phyloP scores from a whole-genome alignment of 2,113 vertebrate species.

The Vimba vimba region DNA sequence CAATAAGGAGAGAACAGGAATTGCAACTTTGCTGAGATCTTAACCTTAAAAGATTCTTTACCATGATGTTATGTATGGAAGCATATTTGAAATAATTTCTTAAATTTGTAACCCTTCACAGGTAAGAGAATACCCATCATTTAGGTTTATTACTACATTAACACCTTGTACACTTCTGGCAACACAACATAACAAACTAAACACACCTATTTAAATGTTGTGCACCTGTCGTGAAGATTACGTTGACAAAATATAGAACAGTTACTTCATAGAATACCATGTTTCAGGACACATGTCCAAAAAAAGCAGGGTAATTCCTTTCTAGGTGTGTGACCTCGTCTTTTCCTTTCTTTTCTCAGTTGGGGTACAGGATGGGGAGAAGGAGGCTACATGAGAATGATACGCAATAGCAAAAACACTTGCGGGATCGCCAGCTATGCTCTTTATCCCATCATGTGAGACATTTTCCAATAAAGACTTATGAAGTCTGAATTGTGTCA shows the following conservation, averaged over 20 bases:
- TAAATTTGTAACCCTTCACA: no score
- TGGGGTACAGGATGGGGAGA: conserved; percentile 80
- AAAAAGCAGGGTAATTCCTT: background rate
- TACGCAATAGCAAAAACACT: conserved; percentile 70
- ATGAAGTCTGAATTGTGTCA: background rate
- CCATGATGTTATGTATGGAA: no score
- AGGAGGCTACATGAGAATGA: conserved; percentile 76
- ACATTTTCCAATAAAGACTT: conserved; percentile 25
- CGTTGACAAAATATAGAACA: background rate
- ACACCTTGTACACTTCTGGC: background rate
- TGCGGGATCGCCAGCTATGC: conserved; percentile 80
- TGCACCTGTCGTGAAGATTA: background rate
- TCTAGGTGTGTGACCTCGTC: background rate
- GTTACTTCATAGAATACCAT: background rate
- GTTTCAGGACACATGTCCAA: background rate
- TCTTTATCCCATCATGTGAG: conserved; percentile 75
- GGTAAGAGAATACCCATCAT: conserved; percentile 60
- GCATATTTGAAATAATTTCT: no score
- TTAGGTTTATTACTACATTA: background rate
- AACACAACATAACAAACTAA: background rate
- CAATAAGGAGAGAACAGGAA: no score
- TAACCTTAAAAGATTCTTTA: no score
- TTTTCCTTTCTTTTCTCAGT: conserved; percentile 52
- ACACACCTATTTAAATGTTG: background rate
- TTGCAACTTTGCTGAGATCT: no score